These are phyloP conservation scores for Parauchenoglanis punctatus DNA, from an alignment of 2,797 vertebrate species.

Conservation along the genomic window DNA sequence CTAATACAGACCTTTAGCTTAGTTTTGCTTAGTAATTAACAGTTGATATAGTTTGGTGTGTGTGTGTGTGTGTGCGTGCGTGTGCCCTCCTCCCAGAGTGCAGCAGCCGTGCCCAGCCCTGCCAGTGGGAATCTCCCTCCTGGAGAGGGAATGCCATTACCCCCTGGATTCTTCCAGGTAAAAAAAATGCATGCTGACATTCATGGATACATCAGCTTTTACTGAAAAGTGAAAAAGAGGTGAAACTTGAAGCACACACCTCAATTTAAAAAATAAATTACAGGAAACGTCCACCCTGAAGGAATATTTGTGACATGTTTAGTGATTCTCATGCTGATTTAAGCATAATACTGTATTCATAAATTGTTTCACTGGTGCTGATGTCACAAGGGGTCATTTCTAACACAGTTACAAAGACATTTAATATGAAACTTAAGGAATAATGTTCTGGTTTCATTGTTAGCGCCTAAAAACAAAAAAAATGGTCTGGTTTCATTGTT, in stretches of 20 bases:
- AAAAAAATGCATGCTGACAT: conserved; percentile 17
- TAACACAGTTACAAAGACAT: neutral
- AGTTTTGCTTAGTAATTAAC: neutral
- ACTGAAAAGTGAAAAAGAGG: neutral
- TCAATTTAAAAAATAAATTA: neutral
- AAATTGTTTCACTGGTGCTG: neutral
- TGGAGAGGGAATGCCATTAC: conserved; percentile 97
- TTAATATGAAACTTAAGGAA: neutral
- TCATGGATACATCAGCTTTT: neutral
- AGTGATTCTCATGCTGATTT: neutral
- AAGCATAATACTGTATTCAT: neutral
- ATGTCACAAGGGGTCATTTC: neutral
- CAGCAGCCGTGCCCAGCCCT: conserved; percentile 92
- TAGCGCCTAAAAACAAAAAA: neutral
- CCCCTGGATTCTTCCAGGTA: conserved; percentile 98
- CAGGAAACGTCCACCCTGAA: neutral
- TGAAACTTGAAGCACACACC: neutral
- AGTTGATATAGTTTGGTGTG: neutral
- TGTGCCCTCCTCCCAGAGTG: conserved; percentile 78
- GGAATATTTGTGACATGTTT: neutral
- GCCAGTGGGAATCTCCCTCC: conserved; percentile 94
- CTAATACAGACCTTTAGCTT: neutral
- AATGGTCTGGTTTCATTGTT: too few species aligned
- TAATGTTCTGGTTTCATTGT: neutral
- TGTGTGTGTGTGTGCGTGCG: neutral